Percentiles rank a stretch among this genome's conserved stretches.
Evolutionary conservation across 2,888 invertebrate species (phyloP).

Genomic region (Chromoteleia sp.): DNA sequence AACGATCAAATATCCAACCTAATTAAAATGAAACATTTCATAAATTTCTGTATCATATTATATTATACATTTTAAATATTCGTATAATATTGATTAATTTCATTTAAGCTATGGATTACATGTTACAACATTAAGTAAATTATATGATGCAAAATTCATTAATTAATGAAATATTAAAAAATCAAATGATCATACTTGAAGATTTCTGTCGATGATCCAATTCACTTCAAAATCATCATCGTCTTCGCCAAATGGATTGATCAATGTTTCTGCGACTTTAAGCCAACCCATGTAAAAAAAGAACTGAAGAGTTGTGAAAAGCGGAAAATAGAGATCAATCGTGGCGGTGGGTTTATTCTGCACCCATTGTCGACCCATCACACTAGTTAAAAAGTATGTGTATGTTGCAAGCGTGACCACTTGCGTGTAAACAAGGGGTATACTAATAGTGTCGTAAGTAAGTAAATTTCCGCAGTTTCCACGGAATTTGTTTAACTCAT

Average conservation of each 20-base stretch:
- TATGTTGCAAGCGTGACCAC: conserved; percentile 97
- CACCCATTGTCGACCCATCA: conserved; percentile 94
- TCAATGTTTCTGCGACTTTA: conserved; percentile 95
- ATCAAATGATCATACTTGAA: conserved; percentile 87
- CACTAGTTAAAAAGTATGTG: conserved; percentile 94
- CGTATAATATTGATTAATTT: too few relatives aligned
- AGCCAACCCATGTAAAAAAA: conserved; percentile 96
- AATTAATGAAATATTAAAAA: conserved; percentile 1
- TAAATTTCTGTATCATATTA: conserved; percentile 4
- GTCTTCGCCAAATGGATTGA: conserved; percentile 96
- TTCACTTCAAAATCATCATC: conserved; percentile 97
- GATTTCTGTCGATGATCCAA: conserved; percentile 96
- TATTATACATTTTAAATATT: too few relatives aligned
- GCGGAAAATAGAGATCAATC: conserved; percentile 95
- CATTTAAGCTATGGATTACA: too few relatives aligned
- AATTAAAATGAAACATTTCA: conserved; percentile 71
- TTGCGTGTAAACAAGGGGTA: conserved; percentile 87
- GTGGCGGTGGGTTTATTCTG: conserved; percentile 82
- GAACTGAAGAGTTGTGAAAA: conserved; percentile 95
- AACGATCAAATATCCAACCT: conserved; percentile 96
- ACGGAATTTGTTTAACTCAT: conserved; percentile 87
- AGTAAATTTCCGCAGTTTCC: conserved; percentile 85
- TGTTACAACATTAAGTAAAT: not conserved
- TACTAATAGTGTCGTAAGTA: conserved; percentile 86
- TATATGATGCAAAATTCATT: too few relatives aligned